These are phyloP conservation scores for Leptopilina clavipes DNA, from an alignment of 1,140 invertebrate species.

Conservation along the genomic window DNA sequence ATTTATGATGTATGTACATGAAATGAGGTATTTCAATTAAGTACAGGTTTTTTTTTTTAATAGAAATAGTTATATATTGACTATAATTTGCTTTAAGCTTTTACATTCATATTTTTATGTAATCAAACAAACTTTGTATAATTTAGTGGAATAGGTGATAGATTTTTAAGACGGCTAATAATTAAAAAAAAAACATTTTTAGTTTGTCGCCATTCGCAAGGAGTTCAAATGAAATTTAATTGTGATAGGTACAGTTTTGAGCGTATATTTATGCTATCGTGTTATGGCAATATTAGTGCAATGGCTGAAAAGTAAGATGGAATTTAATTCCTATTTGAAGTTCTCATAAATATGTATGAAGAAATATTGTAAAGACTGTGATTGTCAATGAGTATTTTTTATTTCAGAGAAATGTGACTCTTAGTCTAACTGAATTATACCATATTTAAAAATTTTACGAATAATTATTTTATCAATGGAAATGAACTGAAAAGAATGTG, in stretches of 20 bases:
- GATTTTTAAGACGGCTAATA: conserved; percentile 54
- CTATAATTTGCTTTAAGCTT: conserved; percentile 37
- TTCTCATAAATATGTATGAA: neutral
- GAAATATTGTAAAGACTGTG: conserved; percentile 21
- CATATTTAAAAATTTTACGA: neutral
- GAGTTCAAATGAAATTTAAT: conserved; percentile 49
- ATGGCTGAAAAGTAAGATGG: conserved; percentile 35
- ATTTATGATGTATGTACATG: conserved; percentile 44
- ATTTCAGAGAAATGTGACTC: conserved; percentile 6
- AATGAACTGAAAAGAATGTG: neutral
- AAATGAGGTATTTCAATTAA: conserved; percentile 35
- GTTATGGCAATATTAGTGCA: conserved; percentile 59
- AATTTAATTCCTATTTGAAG: no score
- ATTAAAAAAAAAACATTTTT: conserved; percentile 38
- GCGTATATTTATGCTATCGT: conserved; percentile 49
- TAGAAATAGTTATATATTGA: conserved; percentile 44
- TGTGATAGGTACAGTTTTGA: conserved; percentile 49
- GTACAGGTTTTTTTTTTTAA: conserved; percentile 22
- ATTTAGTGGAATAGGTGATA: conserved; percentile 64
- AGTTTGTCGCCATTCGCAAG: conserved; percentile 38
- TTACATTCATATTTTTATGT: conserved; percentile 54
- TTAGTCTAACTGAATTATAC: neutral
- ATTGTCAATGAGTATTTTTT: neutral
- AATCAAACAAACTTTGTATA: conserved; percentile 60
- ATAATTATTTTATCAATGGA: neutral